Conservation (phyloP, 1,140 invertebrate species). For the Neotoxoptera formosana region DNA sequence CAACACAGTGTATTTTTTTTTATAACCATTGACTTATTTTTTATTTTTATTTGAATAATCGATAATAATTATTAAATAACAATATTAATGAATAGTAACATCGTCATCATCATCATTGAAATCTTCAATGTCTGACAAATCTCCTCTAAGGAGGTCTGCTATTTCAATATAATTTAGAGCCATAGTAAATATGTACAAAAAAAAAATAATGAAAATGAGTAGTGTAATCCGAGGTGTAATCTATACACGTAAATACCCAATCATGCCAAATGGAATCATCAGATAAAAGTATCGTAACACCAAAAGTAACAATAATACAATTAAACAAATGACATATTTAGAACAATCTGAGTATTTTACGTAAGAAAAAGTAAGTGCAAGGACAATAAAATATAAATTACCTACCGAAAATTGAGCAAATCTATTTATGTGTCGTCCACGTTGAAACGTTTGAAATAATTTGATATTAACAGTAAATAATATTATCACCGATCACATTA, state of each 20-base stretch:
- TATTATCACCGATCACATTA: too few species aligned
- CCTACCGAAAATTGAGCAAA: not conserved
- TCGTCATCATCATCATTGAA: not conserved
- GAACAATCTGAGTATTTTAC: not conserved
- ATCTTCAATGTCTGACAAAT: slow-evolving; percentile 17
- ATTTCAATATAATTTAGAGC: not conserved
- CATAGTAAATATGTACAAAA: not conserved
- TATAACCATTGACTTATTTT: not conserved
- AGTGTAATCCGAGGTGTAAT: not conserved
- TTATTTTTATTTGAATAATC: not conserved
- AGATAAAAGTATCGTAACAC: not conserved
- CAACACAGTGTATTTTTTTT: not conserved
- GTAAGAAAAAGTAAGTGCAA: slow-evolving; percentile 14
- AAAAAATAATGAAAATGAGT: not conserved
- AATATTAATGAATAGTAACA: too few species aligned
- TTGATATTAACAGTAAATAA: too few species aligned
- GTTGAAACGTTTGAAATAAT: too few species aligned
- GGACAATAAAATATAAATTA: slow-evolving; percentile 30
- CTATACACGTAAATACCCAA: not conserved
- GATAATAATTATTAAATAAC: too few species aligned
- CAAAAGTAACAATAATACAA: not conserved
- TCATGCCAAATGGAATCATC: slow-evolving; percentile 18
- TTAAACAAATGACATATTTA: slow-evolving; percentile 2
- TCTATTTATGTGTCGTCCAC: not conserved
- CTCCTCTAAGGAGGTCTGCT: not conserved